phyloP scores from a whole-genome alignment of 2,888 invertebrate species.

The Caradrina clavipalpis region DNA sequence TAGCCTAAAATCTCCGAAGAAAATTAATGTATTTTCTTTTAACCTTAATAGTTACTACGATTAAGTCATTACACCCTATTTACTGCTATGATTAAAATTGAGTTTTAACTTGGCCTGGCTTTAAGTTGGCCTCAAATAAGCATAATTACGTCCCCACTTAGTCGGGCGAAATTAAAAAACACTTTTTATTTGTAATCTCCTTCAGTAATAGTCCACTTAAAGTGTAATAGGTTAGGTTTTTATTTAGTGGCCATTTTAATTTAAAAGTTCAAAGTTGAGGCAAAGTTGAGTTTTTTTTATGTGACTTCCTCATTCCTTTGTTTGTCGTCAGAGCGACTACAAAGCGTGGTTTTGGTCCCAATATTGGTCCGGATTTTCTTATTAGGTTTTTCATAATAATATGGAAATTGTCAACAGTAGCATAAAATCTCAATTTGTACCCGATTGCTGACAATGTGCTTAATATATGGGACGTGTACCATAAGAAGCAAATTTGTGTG shows the following conservation, averaged over 20 bases:
- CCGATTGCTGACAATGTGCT: too few species aligned
- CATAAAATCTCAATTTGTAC: too few species aligned
- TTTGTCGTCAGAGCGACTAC: background rate
- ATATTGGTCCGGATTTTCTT: background rate
- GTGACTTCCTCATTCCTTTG: background rate
- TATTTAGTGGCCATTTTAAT: slow-evolving; percentile 42
- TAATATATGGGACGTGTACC: too few species aligned
- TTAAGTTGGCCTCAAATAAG: slow-evolving; percentile 48
- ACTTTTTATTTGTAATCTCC: slow-evolving; percentile 56
- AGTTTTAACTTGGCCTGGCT: slow-evolving; percentile 14
- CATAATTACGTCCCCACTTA: slow-evolving; percentile 54
- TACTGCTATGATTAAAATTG: slow-evolving; percentile 47
- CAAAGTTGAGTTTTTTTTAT: slow-evolving; percentile 11
- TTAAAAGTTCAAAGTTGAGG: slow-evolving; percentile 31
- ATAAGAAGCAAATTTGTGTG: background rate
- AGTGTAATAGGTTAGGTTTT: slow-evolving; percentile 52
- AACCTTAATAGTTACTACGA: slow-evolving; percentile 9
- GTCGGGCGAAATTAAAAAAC: slow-evolving; percentile 56
- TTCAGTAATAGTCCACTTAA: slow-evolving; percentile 47
- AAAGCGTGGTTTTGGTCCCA: background rate
- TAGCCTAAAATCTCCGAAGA: background rate
- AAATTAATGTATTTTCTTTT: slow-evolving; percentile 20
- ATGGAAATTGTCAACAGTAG: background rate
- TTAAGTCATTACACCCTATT: slow-evolving; percentile 39
- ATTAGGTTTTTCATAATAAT: background rate